phyloP scores from a whole-genome alignment of 1,140 invertebrate genomes.

The Drusus annulatus region DNA sequence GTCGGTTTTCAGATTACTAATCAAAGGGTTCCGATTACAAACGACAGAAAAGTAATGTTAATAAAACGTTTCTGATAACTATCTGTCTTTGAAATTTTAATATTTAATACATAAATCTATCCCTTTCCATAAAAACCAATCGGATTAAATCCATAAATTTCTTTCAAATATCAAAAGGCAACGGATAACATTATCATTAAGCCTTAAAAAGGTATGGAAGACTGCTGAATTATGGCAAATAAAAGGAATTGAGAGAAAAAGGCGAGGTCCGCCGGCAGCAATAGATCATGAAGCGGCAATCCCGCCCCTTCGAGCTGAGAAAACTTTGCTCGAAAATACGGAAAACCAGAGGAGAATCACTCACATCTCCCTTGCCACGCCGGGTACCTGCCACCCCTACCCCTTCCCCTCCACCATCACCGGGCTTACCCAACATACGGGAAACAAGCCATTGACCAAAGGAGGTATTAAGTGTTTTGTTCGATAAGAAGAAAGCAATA shows the following conservation, averaged over 20 bases:
- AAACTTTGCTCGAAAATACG: not conserved
- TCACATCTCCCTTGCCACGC: no score
- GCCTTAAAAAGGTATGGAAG: slow-evolving; percentile 52
- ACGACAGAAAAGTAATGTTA: no score
- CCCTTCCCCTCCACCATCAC: not conserved
- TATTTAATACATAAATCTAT: slow-evolving; percentile 48
- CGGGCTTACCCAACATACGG: not conserved
- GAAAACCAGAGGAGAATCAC: slow-evolving; percentile 17
- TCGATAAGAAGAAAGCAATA: not conserved
- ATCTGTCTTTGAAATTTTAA: slow-evolving; percentile 25
- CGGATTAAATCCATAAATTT: slow-evolving; percentile 53
- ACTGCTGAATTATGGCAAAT: slow-evolving; percentile 57
- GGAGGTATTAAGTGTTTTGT: slow-evolving; percentile 26
- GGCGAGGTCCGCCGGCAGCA: slow-evolving; percentile 45
- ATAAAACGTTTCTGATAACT: not conserved
- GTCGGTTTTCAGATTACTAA: no score
- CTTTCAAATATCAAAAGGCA: slow-evolving; percentile 51
- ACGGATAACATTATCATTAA: slow-evolving; percentile 57
- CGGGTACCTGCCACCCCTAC: not conserved
- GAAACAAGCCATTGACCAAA: slow-evolving; percentile 1
- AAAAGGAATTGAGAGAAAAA: slow-evolving; percentile 49
- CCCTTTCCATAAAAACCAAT: slow-evolving; percentile 19
- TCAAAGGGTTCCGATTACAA: no score
- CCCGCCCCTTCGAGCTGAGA: slow-evolving; percentile 19
- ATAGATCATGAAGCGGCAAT: slow-evolving; percentile 54